Evolutionary conservation across 2,797 vertebrate species (phyloP).

Genomic region (Mormyrus proboscirostris): DNA sequence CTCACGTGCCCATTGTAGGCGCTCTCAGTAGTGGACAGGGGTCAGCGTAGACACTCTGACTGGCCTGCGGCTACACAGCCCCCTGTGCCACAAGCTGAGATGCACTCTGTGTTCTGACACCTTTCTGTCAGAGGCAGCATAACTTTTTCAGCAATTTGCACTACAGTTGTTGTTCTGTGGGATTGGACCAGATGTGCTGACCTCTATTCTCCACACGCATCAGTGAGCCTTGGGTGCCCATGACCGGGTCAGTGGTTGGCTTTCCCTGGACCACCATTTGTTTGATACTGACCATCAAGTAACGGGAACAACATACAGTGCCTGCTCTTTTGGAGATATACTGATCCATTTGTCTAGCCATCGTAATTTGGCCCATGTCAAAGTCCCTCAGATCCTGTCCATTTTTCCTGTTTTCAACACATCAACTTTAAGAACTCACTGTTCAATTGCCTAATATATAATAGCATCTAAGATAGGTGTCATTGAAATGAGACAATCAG

Average conservation of each 20-base stretch:
- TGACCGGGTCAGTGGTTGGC: neutral
- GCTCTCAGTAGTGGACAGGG: neutral
- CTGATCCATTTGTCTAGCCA: neutral
- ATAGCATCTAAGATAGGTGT: neutral
- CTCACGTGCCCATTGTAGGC: neutral
- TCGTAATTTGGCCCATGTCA: neutral
- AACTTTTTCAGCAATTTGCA: neutral
- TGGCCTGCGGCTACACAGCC: neutral
- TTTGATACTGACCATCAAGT: neutral
- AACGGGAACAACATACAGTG: neutral
- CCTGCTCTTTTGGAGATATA: neutral
- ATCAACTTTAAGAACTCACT: neutral
- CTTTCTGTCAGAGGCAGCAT: neutral
- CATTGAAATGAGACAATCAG: neutral
- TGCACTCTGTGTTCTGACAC: neutral
- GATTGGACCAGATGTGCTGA: neutral
- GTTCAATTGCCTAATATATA: neutral
- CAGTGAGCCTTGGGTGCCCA: neutral
- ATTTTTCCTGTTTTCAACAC: neutral
- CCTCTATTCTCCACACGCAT: neutral
- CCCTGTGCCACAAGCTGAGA: neutral
- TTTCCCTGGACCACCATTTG: neutral
- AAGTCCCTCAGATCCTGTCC: neutral
- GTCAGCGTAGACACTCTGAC: neutral
- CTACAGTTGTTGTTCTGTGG: neutral